Base-by-base conservation (phyloP, 2,888 invertebrate genomes). In the Eubasilissa splendida region DNA sequence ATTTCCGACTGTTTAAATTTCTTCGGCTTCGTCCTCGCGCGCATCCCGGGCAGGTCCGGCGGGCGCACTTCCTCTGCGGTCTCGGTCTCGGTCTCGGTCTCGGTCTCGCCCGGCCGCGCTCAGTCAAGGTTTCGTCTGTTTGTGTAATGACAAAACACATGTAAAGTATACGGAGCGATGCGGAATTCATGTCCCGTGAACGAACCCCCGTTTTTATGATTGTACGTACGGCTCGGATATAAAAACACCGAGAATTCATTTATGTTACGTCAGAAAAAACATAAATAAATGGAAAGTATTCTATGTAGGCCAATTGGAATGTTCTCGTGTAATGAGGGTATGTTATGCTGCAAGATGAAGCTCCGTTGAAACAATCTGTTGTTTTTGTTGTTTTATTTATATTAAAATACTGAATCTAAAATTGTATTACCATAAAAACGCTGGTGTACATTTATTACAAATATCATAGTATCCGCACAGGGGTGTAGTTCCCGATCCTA, bases 31-130 rank as follows among this genome's bases (percentile, higher is more conserved):
- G 58, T 12, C n/a, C 56, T 58, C 58, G 71, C 71, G 33, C 12
- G 33, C 71, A 56, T 73, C 71, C 71, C 56, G 56, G 10, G n/a
- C 12, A 50, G 22, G 52, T 58, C 70, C 70, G 11, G 54, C 54
- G 70, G 58, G 56, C 58, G 11, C 31, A 58, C 71, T 73, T 73
- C 71, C 71, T 33, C 33, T 33, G 71, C 33, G 71, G 71, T 73
- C 56, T 12, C 2, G 53, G 12, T 53, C 70, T n/a, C 42, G 12
- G 50, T 4, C 52, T 42, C 70, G 53, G 31, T 31, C 70, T 71
- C 68, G 42, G 33, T 8, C 66, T 2, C 3, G 33, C 65, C 8
- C 65, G 12, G 4, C 42, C 52, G 5, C n/a, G 42, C 4, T 14
- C 53, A 14, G 53, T 52, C 11, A 42, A 50, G 50, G 14, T 50